phyloP scores from a whole-genome alignment of 2,888 invertebrate species.

The Netelia virgata region DNA sequence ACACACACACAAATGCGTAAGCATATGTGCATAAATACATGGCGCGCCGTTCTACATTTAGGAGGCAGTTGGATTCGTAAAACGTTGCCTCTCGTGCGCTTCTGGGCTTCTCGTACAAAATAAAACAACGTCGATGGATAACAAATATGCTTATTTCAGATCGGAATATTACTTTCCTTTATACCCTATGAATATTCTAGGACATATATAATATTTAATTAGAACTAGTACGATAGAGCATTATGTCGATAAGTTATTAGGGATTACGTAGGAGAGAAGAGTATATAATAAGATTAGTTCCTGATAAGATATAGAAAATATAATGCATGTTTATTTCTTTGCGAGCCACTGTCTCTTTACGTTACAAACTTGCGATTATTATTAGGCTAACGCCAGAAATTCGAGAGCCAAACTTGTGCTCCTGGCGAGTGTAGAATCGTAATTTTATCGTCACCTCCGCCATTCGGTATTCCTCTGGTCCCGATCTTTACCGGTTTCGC shows the following conservation, averaged over 20 bases:
- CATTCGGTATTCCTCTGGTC: constrained; percentile 67
- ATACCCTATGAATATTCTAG: no score
- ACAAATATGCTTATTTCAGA: no score
- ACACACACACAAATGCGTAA: not conserved
- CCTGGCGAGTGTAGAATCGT: constrained; percentile 73
- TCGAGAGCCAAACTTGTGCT: constrained; percentile 76
- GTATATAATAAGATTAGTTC: no score
- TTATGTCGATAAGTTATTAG: no score
- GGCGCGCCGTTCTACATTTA: constrained; percentile 31
- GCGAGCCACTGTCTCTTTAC: no score
- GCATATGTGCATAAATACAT: not conserved
- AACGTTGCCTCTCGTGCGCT: constrained; percentile 18
- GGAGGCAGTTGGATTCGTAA: constrained; percentile 58
- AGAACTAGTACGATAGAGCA: no score
- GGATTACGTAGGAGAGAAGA: no score
- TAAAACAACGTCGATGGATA: not conserved
- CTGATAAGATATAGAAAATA: no score
- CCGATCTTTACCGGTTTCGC: constrained; percentile 4
- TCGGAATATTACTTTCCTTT: no score
- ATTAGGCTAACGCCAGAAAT: constrained; percentile 72
- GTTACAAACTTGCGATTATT: not conserved
- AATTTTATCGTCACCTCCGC: constrained; percentile 77
- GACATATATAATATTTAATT: no score
- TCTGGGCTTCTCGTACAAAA: constrained; percentile 25
- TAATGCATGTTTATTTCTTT: no score